Percentiles rank a stretch among this genome's conserved stretches.
These are phyloP conservation scores for Merodon equestris DNA, from an alignment of 2,888 invertebrate genomes.

Conservation along the genomic window DNA sequence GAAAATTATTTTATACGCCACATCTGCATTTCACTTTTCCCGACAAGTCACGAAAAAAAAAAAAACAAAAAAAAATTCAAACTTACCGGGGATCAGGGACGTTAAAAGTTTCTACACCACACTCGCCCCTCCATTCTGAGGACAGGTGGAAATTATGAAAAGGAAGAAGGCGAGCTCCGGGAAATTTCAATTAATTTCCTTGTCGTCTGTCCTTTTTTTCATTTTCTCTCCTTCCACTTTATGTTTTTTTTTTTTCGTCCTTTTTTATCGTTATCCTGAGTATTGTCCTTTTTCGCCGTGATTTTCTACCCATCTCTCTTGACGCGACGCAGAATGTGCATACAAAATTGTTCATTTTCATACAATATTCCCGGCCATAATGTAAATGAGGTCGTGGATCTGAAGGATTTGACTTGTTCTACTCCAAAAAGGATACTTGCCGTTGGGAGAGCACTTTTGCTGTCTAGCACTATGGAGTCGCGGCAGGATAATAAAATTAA, in stretches of 20 bases:
- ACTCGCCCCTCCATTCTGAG: neutral
- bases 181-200: constrained; percentile 13
- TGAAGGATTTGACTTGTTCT: constrained; percentile 1
- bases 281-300: constrained; percentile 14
- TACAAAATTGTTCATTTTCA: constrained; percentile 52
- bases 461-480: neutral
- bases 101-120: neutral
- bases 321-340: constrained; percentile 39
- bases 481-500: constrained; percentile 35
- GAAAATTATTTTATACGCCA: constrained; percentile 21
- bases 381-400: constrained; percentile 38
- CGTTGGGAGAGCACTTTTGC: neutral
- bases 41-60: neutral
- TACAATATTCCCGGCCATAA: constrained; percentile 34
- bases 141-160: constrained; percentile 4
- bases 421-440: neutral
- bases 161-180: neutral
- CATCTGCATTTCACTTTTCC: constrained; percentile 38
- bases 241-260: too few species aligned
- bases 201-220: constrained; percentile 13
- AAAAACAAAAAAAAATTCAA: neutral
- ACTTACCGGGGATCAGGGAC: too few species aligned
- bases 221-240: neutral
- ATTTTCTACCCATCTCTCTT: constrained; percentile 46
- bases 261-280: constrained; percentile 12